phyloP scores from a whole-genome alignment of 2,888 invertebrate genomes.

The Sympetrum striolatum region DNA sequence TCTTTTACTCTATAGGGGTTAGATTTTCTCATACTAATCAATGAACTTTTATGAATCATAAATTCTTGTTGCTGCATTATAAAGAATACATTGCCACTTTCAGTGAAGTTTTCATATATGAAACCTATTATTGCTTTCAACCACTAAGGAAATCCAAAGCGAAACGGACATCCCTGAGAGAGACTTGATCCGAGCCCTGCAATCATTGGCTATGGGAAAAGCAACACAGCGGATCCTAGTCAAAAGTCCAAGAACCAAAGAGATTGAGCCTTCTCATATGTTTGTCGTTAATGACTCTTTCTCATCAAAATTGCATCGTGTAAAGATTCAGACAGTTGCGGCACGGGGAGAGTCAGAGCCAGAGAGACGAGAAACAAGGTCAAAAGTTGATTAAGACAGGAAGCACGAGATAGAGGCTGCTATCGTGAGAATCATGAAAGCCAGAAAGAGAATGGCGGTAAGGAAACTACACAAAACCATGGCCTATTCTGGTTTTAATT shows the following conservation, averaged over 20 bases:
- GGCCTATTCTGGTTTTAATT: neutral
- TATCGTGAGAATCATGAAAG: conserved; percentile 99
- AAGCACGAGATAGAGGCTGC: conserved; percentile 99
- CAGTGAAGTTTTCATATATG: no score
- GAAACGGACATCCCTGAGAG: conserved; percentile 99
- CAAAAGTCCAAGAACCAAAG: conserved; percentile 95
- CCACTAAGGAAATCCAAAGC: conserved; percentile 79
- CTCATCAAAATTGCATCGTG: conserved; percentile 89
- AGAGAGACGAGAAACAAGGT: conserved; percentile 97
- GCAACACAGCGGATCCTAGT: conserved; percentile 92
- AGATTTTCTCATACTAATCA: no score
- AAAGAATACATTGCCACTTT: no score
- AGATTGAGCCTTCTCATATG: conserved; percentile 90
- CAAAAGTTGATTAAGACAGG: conserved; percentile 97
- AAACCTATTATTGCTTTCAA: neutral
- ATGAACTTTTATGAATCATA: no score
- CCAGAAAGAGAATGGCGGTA: conserved; percentile 91
- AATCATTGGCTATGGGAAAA: conserved; percentile 98
- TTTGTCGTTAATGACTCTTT: conserved; percentile 98
- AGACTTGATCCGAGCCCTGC: conserved; percentile 93
- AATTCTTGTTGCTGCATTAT: no score
- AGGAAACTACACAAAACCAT: conserved; percentile 50
- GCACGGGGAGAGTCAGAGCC: conserved; percentile 98
- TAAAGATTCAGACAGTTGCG: conserved; percentile 93
- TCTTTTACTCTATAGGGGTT: no score